Evolutionary conservation across 2,888 invertebrate genomes (phyloP), one percentile per base, ranked within the genome.

Genomic region (Endotricha flammealis): DNA sequence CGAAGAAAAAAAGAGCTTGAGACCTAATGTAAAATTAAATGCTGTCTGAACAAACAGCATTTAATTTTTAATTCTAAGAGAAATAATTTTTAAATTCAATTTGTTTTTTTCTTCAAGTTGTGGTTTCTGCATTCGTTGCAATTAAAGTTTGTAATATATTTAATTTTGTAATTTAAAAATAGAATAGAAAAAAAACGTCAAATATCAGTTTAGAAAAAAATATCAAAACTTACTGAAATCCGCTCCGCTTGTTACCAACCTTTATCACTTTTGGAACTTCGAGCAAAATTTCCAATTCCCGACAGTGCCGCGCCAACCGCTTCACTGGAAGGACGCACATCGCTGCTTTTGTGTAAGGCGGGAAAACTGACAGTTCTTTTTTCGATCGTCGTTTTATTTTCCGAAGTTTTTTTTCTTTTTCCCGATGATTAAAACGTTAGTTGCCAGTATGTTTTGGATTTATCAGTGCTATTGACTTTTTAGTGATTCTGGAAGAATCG

Each of bases 221-320:
- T n/a, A n/a, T n/a, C n/a, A n/a, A n/a, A n/a, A n/a, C n/a, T n/a
- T n/a, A n/a, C n/a, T n/a, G n/a, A 7, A 6, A 20, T 8, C 4
- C 25, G 8, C 25, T 14, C 25, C 25, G 16, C 16, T 5, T 1
- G n/a, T 23, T 4, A 11, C 25, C 11, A 33, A 4, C 25, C 25
- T 5, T 24, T 25, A 25, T 16, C 16, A 12, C 14, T 53, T 67
- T 69, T 63, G 55, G 64, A 74, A 73, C 64, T 71, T 54, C 41
- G 64, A 66, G 64, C 57, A 57, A 51, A 67, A 65, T 59, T 51
- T 56, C 58, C 55, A 37, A 36, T 41, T 39, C 32, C 42, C 48
- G 51, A 42, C 74, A 82, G 81, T 82, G 51, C 48, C 66, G 63
- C 63, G 57, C 50, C 42, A 46, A 46, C 60, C 30, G 28, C 51